Evolutionary conservation across 1,140 invertebrate species (phyloP).

Genomic region (Mizuhopecten yessoensis): DNA sequence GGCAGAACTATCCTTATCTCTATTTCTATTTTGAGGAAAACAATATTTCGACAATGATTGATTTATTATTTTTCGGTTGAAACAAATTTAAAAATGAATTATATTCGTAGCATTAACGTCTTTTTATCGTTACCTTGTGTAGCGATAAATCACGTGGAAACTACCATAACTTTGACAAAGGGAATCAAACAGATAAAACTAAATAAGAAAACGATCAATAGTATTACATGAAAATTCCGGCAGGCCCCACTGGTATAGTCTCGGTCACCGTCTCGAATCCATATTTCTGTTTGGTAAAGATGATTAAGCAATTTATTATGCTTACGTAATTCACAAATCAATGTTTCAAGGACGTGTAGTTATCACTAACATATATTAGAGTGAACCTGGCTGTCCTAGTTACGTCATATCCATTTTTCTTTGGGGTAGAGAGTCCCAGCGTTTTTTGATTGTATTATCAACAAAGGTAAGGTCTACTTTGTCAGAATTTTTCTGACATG

Average conservation of each 20-base stretch:
- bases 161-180: not conserved
- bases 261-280: not conserved
- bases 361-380: not conserved
- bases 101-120: not conserved
- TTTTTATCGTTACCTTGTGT: not conserved
- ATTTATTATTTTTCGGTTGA: not conserved
- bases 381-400: not conserved
- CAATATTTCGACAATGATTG: not conserved
- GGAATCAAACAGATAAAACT: not conserved
- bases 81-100: constrained; percentile 2
- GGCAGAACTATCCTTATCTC: not conserved
- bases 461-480: no score
- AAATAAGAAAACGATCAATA: not conserved
- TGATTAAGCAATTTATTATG: not conserved
- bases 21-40: not conserved
- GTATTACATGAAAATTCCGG: not conserved
- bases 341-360: not conserved
- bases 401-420: no score
- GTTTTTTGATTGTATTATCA: no score
- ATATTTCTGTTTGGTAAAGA: not conserved
- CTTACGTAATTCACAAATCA: constrained; percentile 12
- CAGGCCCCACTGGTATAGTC: not conserved
- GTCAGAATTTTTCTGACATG: no score
- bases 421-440: no score
- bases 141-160: not conserved